These are phyloP conservation scores for Galeopterus variegatus DNA, from an alignment of 2,113 vertebrate genomes.

Conservation along the genomic window DNA sequence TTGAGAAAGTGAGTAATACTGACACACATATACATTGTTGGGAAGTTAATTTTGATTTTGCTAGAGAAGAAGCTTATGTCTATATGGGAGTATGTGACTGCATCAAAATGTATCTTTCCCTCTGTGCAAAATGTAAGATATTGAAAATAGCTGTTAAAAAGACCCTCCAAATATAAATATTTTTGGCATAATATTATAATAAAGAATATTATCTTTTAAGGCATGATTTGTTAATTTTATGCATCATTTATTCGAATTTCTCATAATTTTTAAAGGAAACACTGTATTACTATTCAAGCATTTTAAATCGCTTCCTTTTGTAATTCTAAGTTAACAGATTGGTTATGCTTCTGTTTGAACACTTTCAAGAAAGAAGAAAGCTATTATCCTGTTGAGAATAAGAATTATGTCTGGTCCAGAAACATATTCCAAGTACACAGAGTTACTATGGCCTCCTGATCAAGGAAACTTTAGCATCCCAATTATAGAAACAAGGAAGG, in stretches of 20 bases:
- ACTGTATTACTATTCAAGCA: slow-evolving; percentile 9
- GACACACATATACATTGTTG: not conserved
- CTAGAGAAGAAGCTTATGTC: not conserved
- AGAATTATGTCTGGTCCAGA: not conserved
- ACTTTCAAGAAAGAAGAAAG: slow-evolving; percentile 34
- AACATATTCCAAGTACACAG: not conserved
- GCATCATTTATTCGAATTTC: slow-evolving; percentile 64
- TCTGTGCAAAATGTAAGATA: not conserved
- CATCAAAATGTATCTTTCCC: slow-evolving; percentile 48
- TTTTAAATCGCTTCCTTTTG: slow-evolving; percentile 63
- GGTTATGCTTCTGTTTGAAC: slow-evolving; percentile 12
- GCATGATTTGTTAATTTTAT: slow-evolving; percentile 70
- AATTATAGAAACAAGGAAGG: slow-evolving; percentile 10
- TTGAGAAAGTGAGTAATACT: not conserved
- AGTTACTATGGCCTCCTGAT: not conserved
- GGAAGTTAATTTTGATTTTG: slow-evolving; percentile 33
- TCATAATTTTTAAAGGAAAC: slow-evolving; percentile 51
- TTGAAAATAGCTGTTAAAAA: not conserved
- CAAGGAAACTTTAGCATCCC: not conserved
- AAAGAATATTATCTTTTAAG: slow-evolving; percentile 68
- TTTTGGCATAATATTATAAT: slow-evolving; percentile 28
- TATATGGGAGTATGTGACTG: not conserved
- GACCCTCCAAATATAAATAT: slow-evolving; percentile 42
- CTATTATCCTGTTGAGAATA: slow-evolving; percentile 28
- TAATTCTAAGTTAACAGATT: slow-evolving; percentile 60